These are phyloP conservation scores for Batillaria attramentaria DNA, from an alignment of 1,140 invertebrate genomes.

Conservation along the genomic window DNA sequence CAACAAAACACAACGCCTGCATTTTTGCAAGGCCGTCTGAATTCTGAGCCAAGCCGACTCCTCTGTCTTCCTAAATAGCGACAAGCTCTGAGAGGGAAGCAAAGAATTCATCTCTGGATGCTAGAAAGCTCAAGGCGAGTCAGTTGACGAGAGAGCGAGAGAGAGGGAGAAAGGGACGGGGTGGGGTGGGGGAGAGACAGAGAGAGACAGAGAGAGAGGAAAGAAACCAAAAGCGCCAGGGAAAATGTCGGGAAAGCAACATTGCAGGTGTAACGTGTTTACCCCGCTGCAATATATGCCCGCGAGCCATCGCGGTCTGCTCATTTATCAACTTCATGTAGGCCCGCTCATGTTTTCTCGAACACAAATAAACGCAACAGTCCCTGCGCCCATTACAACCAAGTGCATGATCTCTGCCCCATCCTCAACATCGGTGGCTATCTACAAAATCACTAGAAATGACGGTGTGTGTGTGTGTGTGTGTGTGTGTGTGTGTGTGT, in stretches of 20 bases:
- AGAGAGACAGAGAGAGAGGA: slow-evolving; percentile 1
- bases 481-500: too few relatives aligned
- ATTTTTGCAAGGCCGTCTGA: not conserved
- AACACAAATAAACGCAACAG: too few relatives aligned
- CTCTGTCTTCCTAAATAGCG: too few relatives aligned
- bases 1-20: not conserved
- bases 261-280: not conserved
- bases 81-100: not conserved
- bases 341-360: too few relatives aligned
- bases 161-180: too few relatives aligned
- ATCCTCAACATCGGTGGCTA: too few relatives aligned
- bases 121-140: not conserved
- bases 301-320: too few relatives aligned
- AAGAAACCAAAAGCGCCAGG: not conserved
- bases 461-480: too few relatives aligned
- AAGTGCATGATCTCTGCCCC: too few relatives aligned
- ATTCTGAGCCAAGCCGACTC: too few relatives aligned
- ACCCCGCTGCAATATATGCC: not conserved
- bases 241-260: not conserved
- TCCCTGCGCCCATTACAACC: not conserved
- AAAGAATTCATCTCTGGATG: not conserved
- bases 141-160: not conserved
- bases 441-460: too few relatives aligned
- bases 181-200: not conserved
- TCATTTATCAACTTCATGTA: too few relatives aligned